Evolutionary conservation across 1,140 invertebrate genomes (phyloP).

Genomic region (Drosophila repleta): DNA sequence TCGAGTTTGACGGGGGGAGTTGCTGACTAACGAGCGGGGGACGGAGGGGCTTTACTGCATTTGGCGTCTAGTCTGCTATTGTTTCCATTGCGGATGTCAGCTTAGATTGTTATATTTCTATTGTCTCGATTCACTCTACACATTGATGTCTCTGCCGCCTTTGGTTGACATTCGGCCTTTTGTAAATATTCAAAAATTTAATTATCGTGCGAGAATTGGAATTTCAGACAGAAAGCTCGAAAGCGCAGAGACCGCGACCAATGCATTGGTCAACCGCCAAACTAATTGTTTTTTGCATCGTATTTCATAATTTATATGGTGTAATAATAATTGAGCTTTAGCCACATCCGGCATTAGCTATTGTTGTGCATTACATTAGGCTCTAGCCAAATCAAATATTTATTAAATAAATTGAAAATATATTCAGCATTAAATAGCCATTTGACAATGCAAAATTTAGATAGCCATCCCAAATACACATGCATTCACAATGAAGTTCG

Average conservation of each 20-base stretch:
- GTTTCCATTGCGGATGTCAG: conserved; percentile 75
- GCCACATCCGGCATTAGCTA: conserved; percentile 67
- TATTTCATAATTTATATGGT: conserved; percentile 71
- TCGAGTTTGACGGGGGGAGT: background rate
- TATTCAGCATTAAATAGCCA: conserved; percentile 27
- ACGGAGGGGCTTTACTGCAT: conserved; percentile 12
- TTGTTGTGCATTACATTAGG: conserved; percentile 26
- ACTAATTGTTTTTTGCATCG: conserved; percentile 68
- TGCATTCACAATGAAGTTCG: conserved; percentile 19
- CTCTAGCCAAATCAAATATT: conserved; percentile 66
- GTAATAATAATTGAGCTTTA: conserved; percentile 71
- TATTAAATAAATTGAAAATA: conserved; percentile 52
- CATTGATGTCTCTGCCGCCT: conserved; percentile 1
- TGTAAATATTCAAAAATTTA: conserved; percentile 29
- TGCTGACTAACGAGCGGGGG: background rate
- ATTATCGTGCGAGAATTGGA: conserved; percentile 33
- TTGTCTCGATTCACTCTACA: conserved; percentile 24
- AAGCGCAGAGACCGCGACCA: conserved; percentile 17
- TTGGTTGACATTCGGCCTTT: conserved; percentile 30
- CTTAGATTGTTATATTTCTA: conserved; percentile 59
- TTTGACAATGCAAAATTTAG: background rate
- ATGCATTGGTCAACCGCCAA: conserved; percentile 51
- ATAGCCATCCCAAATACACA: background rate
- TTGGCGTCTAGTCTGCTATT: conserved; percentile 45
- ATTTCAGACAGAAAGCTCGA: conserved; percentile 24